A percentile compares a stretch with the other conserved stretches of the same genome.
phyloP scores from a whole-genome alignment of 2,797 vertebrate genomes.

The Mormyrus hasselquistii region DNA sequence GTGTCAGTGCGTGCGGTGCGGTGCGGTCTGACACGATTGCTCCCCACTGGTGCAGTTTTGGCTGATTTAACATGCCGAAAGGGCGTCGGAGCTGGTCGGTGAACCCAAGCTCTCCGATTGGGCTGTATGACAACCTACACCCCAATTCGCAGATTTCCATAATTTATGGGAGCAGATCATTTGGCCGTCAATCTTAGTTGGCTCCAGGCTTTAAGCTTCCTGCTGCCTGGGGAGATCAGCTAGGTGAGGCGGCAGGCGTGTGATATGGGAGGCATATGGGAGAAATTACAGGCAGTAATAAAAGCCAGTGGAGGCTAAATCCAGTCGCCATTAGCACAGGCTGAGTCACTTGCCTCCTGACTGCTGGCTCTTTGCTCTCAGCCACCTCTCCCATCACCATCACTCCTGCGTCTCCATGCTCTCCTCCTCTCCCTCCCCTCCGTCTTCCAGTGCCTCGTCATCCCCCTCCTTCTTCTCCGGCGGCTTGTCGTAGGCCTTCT shows the following conservation, averaged over 20 bases:
- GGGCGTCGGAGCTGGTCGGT: too few species aligned
- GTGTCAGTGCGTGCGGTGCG: background rate
- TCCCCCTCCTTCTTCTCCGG: conserved; percentile 95
- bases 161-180: background rate
- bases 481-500: conserved; percentile 93
- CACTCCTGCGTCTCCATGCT: conserved; percentile 95
- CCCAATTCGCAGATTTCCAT: background rate
- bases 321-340: background rate
- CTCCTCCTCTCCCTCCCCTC: conserved; percentile 82
- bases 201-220: background rate
- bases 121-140: background rate
- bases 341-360: background rate
- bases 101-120: background rate
- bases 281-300: background rate
- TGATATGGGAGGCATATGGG: background rate
- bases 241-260: background rate
- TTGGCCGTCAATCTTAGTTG: background rate
- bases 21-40: background rate
- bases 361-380: background rate
- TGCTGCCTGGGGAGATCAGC: background rate
- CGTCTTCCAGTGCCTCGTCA: conserved; percentile 83
- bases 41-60: too few species aligned
- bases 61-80: too few species aligned
- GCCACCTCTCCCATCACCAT: conserved; percentile 30
- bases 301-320: background rate